A percentile compares a stretch with the other conserved stretches of the same genome.
phyloP scores from a whole-genome alignment of 2,113 vertebrate species.

The Bos taurus region ARS-UCD2.0 NC_037336.1:97541501-97542000 shows the following conservation, averaged over 20 bases:
- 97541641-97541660: neutral
- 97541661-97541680: neutral
- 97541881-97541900: neutral
- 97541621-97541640: neutral
- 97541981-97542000: neutral
- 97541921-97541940: neutral
- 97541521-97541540: accelerated
- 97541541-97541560: neutral
- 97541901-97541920: neutral
- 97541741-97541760: neutral
- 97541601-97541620: neutral
- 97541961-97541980: neutral
- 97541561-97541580: accelerated
- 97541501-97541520: too few species aligned
- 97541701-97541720: neutral
- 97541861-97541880: neutral
- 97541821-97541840: neutral
- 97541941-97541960: neutral
- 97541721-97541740: too few species aligned
- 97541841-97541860: neutral
- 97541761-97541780: neutral
- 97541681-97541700: accelerated
- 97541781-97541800: neutral
- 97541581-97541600: neutral
- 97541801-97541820: neutral